Evolutionary conservation across 2,888 invertebrate species (phyloP).

Genomic region (Drosophila diplacantha): DNA sequence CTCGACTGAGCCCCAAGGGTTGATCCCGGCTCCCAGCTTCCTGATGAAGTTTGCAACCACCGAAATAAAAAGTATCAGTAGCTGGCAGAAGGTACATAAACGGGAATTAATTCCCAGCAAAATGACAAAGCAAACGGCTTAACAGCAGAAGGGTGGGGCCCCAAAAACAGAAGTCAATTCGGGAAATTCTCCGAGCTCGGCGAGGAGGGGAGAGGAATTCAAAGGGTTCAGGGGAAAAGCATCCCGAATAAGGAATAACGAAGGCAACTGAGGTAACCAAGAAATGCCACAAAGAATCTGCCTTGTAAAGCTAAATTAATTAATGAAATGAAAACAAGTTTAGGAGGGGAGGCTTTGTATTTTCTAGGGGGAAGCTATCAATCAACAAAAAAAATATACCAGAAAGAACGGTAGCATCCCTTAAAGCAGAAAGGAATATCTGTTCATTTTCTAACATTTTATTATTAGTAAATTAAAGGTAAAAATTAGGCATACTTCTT

Average conservation of each 20-base stretch:
- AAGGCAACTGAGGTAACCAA: conserved; percentile 24
- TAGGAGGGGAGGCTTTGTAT: background rate
- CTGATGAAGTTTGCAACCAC: conserved; percentile 66
- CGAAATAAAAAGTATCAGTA: conserved; percentile 44
- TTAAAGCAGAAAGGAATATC: background rate
- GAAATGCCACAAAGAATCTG: conserved; percentile 18
- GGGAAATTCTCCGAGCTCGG: background rate
- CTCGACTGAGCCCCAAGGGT: conserved; percentile 26
- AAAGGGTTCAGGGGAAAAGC: conserved; percentile 25
- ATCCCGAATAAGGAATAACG: conserved; percentile 12
- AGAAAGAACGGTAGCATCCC: background rate
- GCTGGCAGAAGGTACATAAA: conserved; percentile 49
- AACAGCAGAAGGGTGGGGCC: conserved; percentile 50
- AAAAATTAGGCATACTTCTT: rapidly evolving
- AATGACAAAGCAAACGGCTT: conserved; percentile 48
- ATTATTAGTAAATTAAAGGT: no score
- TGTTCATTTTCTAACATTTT: background rate
- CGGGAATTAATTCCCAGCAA: conserved; percentile 57
- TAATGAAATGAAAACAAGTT: conserved; percentile 29
- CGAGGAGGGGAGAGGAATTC: background rate
- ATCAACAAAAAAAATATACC: background rate
- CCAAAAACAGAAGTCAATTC: conserved; percentile 14
- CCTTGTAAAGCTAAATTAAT: conserved; percentile 25
- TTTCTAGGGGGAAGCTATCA: background rate
- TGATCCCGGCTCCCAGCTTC: conserved; percentile 4